phyloP scores from a whole-genome alignment of 2,797 vertebrate genomes.

The Macrochelys suwanniensis region DNA sequence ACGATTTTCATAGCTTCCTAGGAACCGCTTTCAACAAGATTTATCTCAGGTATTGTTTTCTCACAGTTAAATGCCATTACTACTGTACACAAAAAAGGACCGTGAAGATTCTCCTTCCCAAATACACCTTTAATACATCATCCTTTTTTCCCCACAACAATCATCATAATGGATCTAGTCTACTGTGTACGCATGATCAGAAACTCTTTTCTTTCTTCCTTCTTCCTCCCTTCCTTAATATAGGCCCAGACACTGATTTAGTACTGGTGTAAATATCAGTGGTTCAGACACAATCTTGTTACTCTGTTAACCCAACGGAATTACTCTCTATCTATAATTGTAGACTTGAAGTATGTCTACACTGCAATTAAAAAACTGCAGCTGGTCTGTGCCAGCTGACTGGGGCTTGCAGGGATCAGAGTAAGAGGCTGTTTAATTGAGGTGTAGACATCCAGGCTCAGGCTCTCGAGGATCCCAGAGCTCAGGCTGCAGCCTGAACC shows the following conservation, averaged over 20 bases:
- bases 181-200: background rate
- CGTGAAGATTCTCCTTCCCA: constrained; percentile 12
- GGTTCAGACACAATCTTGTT: background rate
- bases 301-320: background rate
- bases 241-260: background rate
- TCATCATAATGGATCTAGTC: background rate
- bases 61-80: constrained; percentile 24
- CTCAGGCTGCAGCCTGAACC: background rate
- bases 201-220: background rate
- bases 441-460: background rate
- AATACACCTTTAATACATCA: background rate
- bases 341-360: background rate
- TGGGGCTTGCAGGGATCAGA: background rate
- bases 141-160: background rate
- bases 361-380: background rate
- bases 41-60: constrained; percentile 58
- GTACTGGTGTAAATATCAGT: background rate
- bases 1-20: constrained; percentile 51
- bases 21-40: constrained; percentile 25
- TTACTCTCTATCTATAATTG: background rate
- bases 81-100: background rate
- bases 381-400: background rate
- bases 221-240: background rate
- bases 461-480: background rate
- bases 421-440: background rate